Percentiles rank a stretch among this genome's conserved stretches.
Conservation (phyloP, 2,113 vertebrate genomes). For the Pseudolaguvia tuberculata region DNA sequence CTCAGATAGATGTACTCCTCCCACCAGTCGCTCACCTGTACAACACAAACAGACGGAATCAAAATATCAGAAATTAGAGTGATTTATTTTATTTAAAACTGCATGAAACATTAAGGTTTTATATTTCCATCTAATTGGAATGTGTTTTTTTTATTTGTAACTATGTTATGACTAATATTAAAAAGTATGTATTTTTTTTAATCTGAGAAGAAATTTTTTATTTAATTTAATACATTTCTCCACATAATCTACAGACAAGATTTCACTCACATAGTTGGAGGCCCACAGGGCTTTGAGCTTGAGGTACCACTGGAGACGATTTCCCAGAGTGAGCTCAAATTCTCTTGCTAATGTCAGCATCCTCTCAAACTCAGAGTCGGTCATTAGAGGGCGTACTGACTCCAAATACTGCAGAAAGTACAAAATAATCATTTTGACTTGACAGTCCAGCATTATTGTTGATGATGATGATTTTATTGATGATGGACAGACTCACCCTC, state of each 20-base stretch:
- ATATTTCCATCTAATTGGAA: no score
- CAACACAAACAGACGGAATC: slow-evolving; percentile 5
- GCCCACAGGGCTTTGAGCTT: slow-evolving; percentile 84
- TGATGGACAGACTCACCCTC: slow-evolving; percentile 63
- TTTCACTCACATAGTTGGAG: slow-evolving; percentile 81
- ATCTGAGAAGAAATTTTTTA: no score
- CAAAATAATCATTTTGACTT: not conserved
- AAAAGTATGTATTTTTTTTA: no score
- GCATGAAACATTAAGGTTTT: not conserved
- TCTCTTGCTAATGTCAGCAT: slow-evolving; percentile 67
- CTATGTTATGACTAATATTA: no score
- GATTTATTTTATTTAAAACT: no score
- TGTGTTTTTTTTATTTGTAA: no score
- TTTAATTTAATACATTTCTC: not conserved
- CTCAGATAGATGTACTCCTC: slow-evolving; percentile 85
- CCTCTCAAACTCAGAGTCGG: slow-evolving; percentile 65
- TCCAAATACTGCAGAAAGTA: slow-evolving; percentile 73
- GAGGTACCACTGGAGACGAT: slow-evolving; percentile 82
- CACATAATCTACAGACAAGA: not conserved
- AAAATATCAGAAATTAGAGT: no score
- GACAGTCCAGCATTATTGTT: not conserved
- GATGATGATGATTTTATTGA: not conserved
- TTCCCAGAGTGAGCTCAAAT: slow-evolving; percentile 75
- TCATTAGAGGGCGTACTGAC: slow-evolving; percentile 75
- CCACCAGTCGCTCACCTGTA: slow-evolving; percentile 92